Evolutionary conservation across 1,140 invertebrate genomes (phyloP).

Genomic region (Diabrotica undecimpunctata): DNA sequence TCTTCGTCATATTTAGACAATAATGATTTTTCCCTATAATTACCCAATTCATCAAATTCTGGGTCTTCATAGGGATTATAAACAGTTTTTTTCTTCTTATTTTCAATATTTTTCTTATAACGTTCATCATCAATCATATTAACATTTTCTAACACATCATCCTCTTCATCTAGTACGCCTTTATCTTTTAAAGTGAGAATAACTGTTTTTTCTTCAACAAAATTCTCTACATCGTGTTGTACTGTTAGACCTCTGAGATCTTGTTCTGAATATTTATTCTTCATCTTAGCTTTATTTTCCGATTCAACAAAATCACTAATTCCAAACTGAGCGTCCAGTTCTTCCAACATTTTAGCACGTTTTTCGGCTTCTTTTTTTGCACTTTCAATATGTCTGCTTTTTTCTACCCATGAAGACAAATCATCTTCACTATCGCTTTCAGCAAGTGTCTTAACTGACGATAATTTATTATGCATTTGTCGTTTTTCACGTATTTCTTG

Average conservation of each 20-base stretch:
- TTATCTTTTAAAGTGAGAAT: conserved; percentile 94
- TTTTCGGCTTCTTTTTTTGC: conserved; percentile 85
- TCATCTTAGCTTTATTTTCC: conserved; percentile 64
- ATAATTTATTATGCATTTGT: conserved; percentile 69
- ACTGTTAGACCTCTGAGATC: conserved; percentile 84
- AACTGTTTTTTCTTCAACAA: conserved; percentile 80
- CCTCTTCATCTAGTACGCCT: conserved; percentile 81
- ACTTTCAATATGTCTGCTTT: conserved; percentile 69
- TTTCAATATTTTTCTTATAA: conserved; percentile 83
- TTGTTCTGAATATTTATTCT: conserved; percentile 60
- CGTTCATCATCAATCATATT: conserved; percentile 93
- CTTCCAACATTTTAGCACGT: conserved; percentile 87
- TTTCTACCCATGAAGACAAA: conserved; percentile 76
- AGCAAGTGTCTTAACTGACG: conserved; percentile 65
- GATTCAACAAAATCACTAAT: conserved; percentile 78
- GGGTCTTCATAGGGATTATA: conserved; percentile 86
- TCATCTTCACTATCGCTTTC: conserved; percentile 75
- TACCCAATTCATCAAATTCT: conserved; percentile 78
- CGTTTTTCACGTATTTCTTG: conserved; percentile 75
- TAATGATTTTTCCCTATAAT: conserved; percentile 64
- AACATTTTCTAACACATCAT: conserved; percentile 92
- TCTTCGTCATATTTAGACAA: conserved; percentile 96
- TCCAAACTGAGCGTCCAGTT: conserved; percentile 94
- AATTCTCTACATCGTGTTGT: conserved; percentile 75
- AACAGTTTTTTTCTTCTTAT: conserved; percentile 76